Conservation (phyloP, 2,888 invertebrate species). For the Marronus borbonicus region DNA sequence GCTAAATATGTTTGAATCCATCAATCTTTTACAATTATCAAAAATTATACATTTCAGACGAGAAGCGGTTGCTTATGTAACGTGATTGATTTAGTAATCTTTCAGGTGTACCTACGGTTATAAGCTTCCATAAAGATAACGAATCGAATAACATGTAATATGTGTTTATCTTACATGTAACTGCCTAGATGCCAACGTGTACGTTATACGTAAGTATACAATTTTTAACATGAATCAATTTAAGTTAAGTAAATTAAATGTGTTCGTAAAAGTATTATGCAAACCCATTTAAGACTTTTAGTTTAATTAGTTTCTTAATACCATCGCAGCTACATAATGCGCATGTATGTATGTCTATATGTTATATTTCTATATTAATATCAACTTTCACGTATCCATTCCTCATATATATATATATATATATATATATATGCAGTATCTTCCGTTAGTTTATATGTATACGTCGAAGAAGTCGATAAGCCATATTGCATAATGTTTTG, state of each 20-base stretch:
- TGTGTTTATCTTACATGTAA: background rate
- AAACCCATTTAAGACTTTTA: too few relatives aligned
- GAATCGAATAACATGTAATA: conserved; percentile 5
- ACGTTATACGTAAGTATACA: background rate
- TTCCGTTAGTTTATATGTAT: too few relatives aligned
- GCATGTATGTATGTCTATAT: background rate
- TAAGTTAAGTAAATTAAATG: background rate
- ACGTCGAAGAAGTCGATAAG: too few relatives aligned
- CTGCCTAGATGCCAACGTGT: background rate
- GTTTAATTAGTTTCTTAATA: too few relatives aligned
- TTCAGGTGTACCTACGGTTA: conserved; percentile 4
- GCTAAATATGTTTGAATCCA: conserved; percentile 16
- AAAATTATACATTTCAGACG: conserved; percentile 44
- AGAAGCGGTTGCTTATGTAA: conserved; percentile 11
- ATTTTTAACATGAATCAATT: background rate
- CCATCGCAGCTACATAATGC: background rate
- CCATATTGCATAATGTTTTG: too few relatives aligned
- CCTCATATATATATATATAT: too few relatives aligned
- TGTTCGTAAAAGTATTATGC: background rate
- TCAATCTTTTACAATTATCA: conserved; percentile 46
- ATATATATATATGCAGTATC: too few relatives aligned
- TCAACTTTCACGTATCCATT: background rate
- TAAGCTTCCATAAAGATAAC: conserved; percentile 16
- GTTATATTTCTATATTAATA: background rate
- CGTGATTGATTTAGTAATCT: conserved; percentile 34